phyloP scores from a whole-genome alignment of 2,113 vertebrate species.

The Cyprinodon tularosa region DNA sequence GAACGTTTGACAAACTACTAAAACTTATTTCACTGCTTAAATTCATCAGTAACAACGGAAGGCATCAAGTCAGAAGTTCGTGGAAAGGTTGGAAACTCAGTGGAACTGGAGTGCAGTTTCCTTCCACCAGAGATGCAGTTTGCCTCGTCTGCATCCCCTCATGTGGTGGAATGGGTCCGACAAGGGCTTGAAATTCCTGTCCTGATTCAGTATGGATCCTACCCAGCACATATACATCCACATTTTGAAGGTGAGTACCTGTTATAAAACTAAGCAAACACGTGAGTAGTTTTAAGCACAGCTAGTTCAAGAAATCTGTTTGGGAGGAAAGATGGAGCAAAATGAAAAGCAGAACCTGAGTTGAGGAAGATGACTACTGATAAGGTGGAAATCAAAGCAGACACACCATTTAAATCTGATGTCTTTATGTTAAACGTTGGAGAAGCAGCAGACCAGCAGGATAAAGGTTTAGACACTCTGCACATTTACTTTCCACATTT shows the following conservation, averaged over 20 bases:
- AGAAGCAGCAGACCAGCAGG: neutral
- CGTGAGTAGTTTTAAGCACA: too few relatives aligned
- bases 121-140: conserved; percentile 60
- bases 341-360: neutral
- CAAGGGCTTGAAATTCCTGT: conserved; percentile 88
- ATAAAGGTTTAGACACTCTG: neutral
- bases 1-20: conserved; percentile 2
- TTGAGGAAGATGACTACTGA: neutral
- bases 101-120: conserved; percentile 84
- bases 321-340: neutral
- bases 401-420: neutral
- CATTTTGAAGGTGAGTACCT: conserved; percentile 86
- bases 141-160: conserved; percentile 71
- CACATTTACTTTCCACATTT: too few relatives aligned
- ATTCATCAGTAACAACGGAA: conserved; percentile 27
- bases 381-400: neutral
- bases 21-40: conserved; percentile 11
- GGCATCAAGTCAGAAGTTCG: conserved; percentile 72
- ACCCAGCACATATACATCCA: conserved; percentile 87
- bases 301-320: neutral
- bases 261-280: neutral
- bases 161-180: conserved; percentile 94
- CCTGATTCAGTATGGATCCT: conserved; percentile 91
- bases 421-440: neutral
- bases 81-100: conserved; percentile 78